Percentiles rank a stretch among this genome's conserved stretches.
phyloP scores from a whole-genome alignment of 2,888 invertebrate species.

The Conus canariensis region DNA sequence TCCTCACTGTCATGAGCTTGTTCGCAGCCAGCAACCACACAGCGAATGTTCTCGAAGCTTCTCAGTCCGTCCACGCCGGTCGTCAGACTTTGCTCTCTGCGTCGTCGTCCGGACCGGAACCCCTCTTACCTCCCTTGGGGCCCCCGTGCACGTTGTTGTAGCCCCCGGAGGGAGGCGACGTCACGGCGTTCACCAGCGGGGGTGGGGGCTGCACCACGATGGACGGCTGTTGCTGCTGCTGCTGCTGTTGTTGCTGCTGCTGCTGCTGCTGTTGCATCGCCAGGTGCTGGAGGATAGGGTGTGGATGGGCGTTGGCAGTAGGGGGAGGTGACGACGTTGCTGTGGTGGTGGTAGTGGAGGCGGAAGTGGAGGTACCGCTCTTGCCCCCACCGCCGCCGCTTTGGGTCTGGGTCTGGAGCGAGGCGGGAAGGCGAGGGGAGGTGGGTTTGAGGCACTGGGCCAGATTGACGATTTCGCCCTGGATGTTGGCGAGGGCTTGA shows the following conservation, averaged over 20 bases:
- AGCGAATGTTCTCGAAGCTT: too few species aligned
- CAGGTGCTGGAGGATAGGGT: conserved; percentile 29
- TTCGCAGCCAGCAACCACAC: too few species aligned
- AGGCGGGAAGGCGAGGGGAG: conserved; percentile 25
- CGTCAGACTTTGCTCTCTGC: conserved; percentile 55
- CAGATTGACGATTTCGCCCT: conserved; percentile 75
- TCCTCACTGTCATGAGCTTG: too few species aligned
- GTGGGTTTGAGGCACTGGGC: conserved; percentile 71
- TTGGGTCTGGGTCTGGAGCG: background rate
- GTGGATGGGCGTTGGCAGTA: conserved; percentile 34
- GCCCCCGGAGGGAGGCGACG: background rate
- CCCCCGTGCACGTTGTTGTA: conserved; percentile 7
- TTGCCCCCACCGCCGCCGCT: background rate
- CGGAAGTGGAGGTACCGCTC: background rate
- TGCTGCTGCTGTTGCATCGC: too few species aligned
- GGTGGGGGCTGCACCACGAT: conserved; percentile 19
- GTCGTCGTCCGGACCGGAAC: conserved; percentile 48
- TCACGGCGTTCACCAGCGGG: conserved; percentile 37
- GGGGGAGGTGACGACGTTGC: background rate
- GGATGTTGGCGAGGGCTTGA: conserved; percentile 76
- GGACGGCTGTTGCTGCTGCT: background rate
- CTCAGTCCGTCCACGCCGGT: background rate
- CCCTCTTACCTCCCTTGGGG: conserved; percentile 31
- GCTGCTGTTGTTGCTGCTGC: too few species aligned
- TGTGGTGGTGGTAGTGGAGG: background rate